These are phyloP conservation scores for Drosophila erecta DNA, from an alignment of 1,140 invertebrate species.

Conservation along the genomic window DNA sequence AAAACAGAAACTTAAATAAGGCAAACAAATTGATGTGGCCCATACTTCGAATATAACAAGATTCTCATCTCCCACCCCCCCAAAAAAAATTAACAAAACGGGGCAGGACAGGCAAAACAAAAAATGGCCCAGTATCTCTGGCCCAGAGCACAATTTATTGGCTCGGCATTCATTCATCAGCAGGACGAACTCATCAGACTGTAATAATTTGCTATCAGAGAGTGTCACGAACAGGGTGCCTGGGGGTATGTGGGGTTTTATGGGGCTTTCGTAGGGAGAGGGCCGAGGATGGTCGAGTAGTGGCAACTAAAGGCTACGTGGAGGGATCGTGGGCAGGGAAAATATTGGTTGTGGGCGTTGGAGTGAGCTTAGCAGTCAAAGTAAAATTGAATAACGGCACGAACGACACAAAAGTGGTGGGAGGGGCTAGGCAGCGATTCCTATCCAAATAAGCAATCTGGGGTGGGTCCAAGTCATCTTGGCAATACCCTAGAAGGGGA, in stretches of 20 bases:
- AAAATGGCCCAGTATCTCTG: constrained; percentile 48
- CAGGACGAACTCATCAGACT: constrained; percentile 77
- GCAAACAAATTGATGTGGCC: constrained; percentile 75
- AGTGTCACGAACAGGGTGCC: constrained; percentile 63
- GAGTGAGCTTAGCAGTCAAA: constrained; percentile 62
- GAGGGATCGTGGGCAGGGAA: background rate
- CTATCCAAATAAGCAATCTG: constrained; percentile 33
- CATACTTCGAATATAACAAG: constrained; percentile 39
- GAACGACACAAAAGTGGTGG: constrained; percentile 32
- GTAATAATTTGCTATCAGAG: constrained; percentile 81
- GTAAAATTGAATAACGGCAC: constrained; percentile 79
- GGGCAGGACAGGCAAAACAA: constrained; percentile 5
- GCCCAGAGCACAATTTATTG: constrained; percentile 77
- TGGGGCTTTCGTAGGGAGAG: constrained; percentile 7
- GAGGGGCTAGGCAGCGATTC: background rate
- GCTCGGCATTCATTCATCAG: constrained; percentile 77
- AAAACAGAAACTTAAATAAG: constrained; percentile 79
- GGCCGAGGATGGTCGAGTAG: constrained; percentile 13
- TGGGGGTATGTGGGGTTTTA: constrained; percentile 1
- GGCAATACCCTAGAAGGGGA: constrained; percentile 13
- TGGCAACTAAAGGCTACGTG: constrained; percentile 47
- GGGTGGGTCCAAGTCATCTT: constrained; percentile 8
- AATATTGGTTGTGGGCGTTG: background rate
- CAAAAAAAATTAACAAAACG: background rate
- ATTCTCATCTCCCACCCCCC: background rate